Conservation (phyloP, 2,113 vertebrate species). For the Chaetodon auriga region DNA sequence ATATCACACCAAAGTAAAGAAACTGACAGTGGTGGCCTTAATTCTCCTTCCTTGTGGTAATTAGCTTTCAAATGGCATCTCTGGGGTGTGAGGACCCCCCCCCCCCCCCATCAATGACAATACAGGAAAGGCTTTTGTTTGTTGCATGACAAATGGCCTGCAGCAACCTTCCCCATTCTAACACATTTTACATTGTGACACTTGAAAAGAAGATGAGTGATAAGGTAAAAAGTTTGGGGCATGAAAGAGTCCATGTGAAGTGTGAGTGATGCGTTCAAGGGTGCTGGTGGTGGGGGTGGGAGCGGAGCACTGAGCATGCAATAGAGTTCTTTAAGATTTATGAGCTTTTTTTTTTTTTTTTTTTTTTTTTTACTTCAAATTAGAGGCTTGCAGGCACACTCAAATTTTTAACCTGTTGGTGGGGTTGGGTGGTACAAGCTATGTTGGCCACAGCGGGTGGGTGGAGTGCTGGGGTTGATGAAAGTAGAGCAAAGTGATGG, state of each 20-base stretch:
- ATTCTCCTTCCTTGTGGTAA: slow-evolving; percentile 54
- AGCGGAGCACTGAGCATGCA: slow-evolving; percentile 13
- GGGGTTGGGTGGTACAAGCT: slow-evolving; percentile 2
- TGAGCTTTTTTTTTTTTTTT: not conserved
- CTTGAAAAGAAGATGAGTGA: slow-evolving; percentile 58
- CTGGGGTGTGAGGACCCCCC: not conserved
- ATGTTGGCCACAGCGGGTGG: slow-evolving; percentile 37
- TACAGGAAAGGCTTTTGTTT: slow-evolving; percentile 69
- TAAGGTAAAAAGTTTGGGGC: slow-evolving; percentile 32
- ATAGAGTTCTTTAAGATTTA: slow-evolving; percentile 40
- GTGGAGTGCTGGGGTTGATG: not conserved
- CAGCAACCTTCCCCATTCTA: slow-evolving; percentile 45
- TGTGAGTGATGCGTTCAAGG: slow-evolving; percentile 33
- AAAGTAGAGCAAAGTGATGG: not conserved
- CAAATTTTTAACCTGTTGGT: slow-evolving; percentile 22
- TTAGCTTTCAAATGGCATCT: slow-evolving; percentile 67
- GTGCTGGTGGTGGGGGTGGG: slow-evolving; percentile 7
- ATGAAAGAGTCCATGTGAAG: slow-evolving; percentile 50
- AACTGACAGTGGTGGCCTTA: slow-evolving; percentile 40
- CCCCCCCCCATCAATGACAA: slow-evolving; percentile 66
- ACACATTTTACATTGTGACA: slow-evolving; percentile 55
- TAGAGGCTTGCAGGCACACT: slow-evolving; percentile 31
- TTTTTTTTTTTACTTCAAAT: not conserved
- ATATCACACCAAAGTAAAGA: slow-evolving; percentile 40
- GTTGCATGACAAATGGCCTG: slow-evolving; percentile 75